These are phyloP conservation scores for Sylvia borin DNA, from an alignment of 2,797 vertebrate genomes.

Conservation along the genomic window DNA sequence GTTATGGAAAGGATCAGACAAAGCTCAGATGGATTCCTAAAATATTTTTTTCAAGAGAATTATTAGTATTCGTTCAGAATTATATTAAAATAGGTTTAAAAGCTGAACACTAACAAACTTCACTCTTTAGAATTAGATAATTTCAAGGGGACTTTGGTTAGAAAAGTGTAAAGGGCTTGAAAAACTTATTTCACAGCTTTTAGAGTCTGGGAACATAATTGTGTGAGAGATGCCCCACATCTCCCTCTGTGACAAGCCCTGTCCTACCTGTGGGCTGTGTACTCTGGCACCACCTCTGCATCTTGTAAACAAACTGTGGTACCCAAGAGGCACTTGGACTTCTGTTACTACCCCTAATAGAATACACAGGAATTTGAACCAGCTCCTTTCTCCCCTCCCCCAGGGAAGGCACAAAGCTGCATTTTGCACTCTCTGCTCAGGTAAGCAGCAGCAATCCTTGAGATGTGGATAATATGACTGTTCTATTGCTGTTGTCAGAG, in stretches of 20 bases:
- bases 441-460: not conserved
- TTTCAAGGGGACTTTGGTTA: not conserved
- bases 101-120: not conserved
- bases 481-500: not conserved
- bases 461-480: not conserved
- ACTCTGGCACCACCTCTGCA: not conserved
- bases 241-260: not conserved
- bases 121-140: not conserved
- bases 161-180: not conserved
- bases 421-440: not conserved
- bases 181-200: not conserved
- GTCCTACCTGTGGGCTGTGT: not conserved
- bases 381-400: not conserved
- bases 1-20: not conserved
- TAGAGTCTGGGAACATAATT: not conserved
- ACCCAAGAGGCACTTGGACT: not conserved
- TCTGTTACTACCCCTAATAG: not conserved
- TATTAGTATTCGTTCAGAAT: not conserved
- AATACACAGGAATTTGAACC: not conserved
- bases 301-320: not conserved
- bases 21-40: not conserved
- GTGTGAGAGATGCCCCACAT: not conserved
- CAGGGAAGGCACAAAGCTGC: not conserved
- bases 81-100: not conserved
- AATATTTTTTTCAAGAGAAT: not conserved